A percentile compares a stretch with the other conserved stretches of the same genome.
phyloP scores from a whole-genome alignment of 2,113 vertebrate species.

The Campylorhamphus procurvoides region DNA sequence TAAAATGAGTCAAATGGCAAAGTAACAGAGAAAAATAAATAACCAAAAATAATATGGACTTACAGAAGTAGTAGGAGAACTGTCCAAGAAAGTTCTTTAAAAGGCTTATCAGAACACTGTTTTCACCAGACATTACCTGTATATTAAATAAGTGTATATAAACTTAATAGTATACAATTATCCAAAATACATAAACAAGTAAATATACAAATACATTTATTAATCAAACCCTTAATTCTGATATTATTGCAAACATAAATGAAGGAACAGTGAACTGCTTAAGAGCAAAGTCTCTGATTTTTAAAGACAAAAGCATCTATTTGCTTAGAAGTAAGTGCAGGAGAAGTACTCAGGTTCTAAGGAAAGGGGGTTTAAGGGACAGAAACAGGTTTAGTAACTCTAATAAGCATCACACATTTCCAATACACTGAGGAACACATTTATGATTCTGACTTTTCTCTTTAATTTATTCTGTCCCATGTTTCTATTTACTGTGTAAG shows the following conservation, averaged over 20 bases:
- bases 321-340: neutral
- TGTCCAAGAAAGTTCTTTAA: neutral
- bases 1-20: neutral
- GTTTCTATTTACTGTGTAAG: neutral
- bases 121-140: neutral
- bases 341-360: neutral
- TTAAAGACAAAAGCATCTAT: neutral
- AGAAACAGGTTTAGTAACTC: neutral
- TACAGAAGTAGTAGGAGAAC: neutral
- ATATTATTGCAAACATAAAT: neutral
- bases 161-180: neutral
- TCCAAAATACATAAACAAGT: neutral
- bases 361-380: neutral
- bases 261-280: neutral
- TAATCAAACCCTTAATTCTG: neutral
- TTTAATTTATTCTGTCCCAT: constrained; percentile 3
- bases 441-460: neutral
- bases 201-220: neutral
- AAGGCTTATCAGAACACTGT: neutral
- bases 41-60: neutral
- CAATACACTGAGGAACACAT: neutral
- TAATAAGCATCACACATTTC: neutral
- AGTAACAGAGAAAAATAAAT: neutral
- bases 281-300: neutral
- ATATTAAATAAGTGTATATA: neutral